Evolutionary conservation across 2,797 vertebrate genomes (phyloP), one percentile per base, ranked within the genome.

Genomic region (Cephalopachus bancanus): DNA sequence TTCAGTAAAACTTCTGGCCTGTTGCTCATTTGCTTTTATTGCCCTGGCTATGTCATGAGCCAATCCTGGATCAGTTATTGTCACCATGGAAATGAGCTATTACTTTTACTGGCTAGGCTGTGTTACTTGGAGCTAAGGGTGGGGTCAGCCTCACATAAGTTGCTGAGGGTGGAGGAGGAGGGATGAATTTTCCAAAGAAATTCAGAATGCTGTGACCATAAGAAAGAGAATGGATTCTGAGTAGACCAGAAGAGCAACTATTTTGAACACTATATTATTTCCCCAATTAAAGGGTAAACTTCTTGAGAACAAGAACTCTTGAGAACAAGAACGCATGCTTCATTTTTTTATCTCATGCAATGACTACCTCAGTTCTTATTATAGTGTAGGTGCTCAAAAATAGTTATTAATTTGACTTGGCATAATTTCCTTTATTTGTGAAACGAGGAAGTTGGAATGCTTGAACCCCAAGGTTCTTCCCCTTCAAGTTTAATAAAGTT

Each of bases 301-400:
- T 86, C n/a, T 78, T 74, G 64, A 91, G 83, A 92, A 89, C 10
- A 76, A 88, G 44, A 83, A 85, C 19, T 87, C n/a, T 78, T 74
- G 64, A 91, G 83, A 92, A 89, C 10, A 76, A 88, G 44, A 83
- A 85, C 19, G n/a, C n/a, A n/a, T n/a, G n/a, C n/a, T n/a, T n/a
- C n/a, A n/a, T 87, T 93, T 88, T 60, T 88, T 60, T 83, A 81
- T 67, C 37, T 93, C 44, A 81, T 17, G 75, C 51, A 67, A 51
- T 74, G 51, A 64, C 51, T 26, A n/a, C 49, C 24, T 81, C 44
- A 26, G 80, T 44, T 84, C 88, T 87, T 74, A 65, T 76, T 64
- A 72, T 24, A 79, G 33, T 49, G 28, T 64, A 74, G 69, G 67
- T 71, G 20, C 64, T 83, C 44, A 75, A 44, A 69, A 83, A 76